phyloP scores from a whole-genome alignment of 2,113 vertebrate species.

The Parus major region DNA sequence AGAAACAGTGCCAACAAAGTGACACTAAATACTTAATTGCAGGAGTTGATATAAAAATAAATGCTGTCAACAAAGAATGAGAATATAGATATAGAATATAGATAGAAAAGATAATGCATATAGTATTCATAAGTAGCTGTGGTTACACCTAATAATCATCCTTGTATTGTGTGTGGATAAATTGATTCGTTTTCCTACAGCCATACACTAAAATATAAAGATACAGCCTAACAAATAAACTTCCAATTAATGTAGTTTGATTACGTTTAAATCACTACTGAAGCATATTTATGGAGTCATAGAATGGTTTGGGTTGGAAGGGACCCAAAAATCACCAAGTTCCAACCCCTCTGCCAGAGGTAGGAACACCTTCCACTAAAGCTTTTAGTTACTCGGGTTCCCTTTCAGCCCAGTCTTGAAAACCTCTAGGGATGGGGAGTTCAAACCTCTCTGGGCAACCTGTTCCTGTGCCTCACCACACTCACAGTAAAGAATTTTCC shows the following conservation, averaged over 20 bases:
- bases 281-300: background rate
- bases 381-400: background rate
- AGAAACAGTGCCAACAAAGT: background rate
- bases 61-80: background rate
- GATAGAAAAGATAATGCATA: background rate
- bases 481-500: background rate
- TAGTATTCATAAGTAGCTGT: background rate
- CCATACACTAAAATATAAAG: background rate
- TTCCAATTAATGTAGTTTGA: background rate
- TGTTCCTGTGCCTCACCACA: background rate
- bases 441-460: background rate
- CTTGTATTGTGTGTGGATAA: background rate
- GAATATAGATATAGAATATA: background rate
- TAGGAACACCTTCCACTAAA: background rate
- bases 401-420: background rate
- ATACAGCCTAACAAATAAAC: background rate
- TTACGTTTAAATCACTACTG: background rate
- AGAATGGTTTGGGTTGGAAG: background rate
- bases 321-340: too few relatives aligned
- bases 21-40: background rate
- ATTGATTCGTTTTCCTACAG: background rate
- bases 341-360: background rate
- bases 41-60: background rate
- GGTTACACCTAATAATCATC: background rate
- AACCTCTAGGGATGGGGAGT: background rate